Evolutionary conservation across 2,113 vertebrate species (phyloP).

Genomic region (Typhlomys cinereus): DNA sequence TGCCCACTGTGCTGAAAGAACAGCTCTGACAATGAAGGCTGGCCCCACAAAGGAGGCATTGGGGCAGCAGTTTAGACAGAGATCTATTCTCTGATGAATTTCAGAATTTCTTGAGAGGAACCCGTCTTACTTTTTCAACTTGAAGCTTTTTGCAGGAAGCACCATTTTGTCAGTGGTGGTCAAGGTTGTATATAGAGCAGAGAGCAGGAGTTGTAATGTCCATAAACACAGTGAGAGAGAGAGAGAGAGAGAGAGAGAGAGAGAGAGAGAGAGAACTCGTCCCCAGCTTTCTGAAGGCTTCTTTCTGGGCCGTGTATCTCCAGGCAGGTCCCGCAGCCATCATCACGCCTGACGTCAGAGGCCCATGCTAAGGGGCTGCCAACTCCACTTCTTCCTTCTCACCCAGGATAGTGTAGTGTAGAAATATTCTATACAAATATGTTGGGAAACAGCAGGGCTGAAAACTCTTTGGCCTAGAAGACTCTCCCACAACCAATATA

Average conservation of each 20-base stretch:
- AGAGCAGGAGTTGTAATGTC: background rate
- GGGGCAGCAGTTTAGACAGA: background rate
- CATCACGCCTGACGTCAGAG: background rate
- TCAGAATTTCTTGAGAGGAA: background rate
- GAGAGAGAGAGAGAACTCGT: accelerated
- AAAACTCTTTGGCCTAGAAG: background rate
- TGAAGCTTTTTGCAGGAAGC: background rate
- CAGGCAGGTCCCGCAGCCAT: too few relatives aligned
- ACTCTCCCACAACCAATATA: background rate
- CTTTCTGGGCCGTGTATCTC: background rate
- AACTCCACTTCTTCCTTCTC: background rate
- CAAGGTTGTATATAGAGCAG: background rate
- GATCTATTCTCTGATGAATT: background rate
- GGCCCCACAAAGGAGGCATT: background rate
- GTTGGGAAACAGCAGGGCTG: background rate
- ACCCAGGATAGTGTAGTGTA: background rate
- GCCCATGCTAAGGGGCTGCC: background rate
- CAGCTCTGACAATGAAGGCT: background rate
- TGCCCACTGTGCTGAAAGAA: background rate
- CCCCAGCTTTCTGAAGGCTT: background rate
- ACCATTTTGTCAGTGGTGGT: background rate
- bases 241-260: accelerated
- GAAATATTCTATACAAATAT: background rate
- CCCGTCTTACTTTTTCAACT: background rate
- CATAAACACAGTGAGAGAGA: too few relatives aligned